phyloP scores from a whole-genome alignment of 1,140 invertebrate species.

The Cataglyphis hispanica region DNA sequence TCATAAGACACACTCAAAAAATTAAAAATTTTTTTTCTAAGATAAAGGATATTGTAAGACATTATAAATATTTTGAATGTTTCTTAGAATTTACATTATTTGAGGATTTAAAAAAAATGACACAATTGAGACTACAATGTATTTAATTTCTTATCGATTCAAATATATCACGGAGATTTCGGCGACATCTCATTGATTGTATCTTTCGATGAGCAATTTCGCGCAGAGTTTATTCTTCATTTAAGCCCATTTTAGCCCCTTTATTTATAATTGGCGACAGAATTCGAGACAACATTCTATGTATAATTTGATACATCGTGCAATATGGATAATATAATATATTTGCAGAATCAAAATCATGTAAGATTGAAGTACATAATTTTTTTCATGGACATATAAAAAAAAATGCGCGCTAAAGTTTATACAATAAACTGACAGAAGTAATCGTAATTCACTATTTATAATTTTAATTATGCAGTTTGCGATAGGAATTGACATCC shows the following conservation, averaged over 20 bases:
- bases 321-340: background rate
- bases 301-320: slow-evolving; percentile 2
- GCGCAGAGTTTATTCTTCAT: slow-evolving; percentile 2
- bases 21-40: background rate
- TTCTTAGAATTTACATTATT: background rate
- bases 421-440: background rate
- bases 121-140: slow-evolving; percentile 23
- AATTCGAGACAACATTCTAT: slow-evolving; percentile 8
- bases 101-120: slow-evolving; percentile 4
- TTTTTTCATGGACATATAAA: background rate
- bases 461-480: background rate
- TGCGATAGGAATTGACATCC: background rate
- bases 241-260: slow-evolving; percentile 46
- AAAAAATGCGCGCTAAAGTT: background rate
- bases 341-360: background rate
- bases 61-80: background rate
- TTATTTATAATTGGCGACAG: slow-evolving; percentile 7
- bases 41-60: background rate
- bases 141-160: slow-evolving; percentile 44
- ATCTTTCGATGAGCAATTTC: slow-evolving; percentile 41
- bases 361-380: background rate
- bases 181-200: slow-evolving; percentile 32
- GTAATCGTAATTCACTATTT: slow-evolving; percentile 16
- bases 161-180: slow-evolving; percentile 39
- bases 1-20: background rate